Base-by-base conservation (phyloP, 2,797 vertebrate species). In the Xenentodon cancila region DNA sequence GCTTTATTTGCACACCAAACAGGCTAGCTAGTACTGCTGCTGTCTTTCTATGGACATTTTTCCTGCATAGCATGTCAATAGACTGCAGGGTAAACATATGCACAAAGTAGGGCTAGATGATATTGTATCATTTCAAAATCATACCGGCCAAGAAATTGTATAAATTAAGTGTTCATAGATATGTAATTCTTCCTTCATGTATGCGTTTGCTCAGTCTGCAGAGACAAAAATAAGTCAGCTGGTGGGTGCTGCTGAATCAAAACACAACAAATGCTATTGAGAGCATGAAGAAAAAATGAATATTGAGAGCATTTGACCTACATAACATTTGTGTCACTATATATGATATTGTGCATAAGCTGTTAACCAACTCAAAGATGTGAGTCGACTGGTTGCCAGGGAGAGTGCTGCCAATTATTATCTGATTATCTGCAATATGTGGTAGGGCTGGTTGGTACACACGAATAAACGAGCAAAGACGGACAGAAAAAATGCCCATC, bases 1-100 rank as follows among this genome's bases (percentile, higher is more conserved):
- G 88, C 55, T 71, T 45, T 95, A 91, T 95, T 94, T 94, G 92
- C 91, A 88, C 91, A 92, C 89, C 84, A 90, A 89, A 92, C 89
- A 84, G 85, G 81, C 79, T 79, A 79, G 87, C 85, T 84, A 79
- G 80, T 75, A 59, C 68, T 77, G 65, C 60, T 62, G 71, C 54
- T 64, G 52, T 67, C 67, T 55, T 66, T 68, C 78, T 81, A 51
- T 79, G 77, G 58, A 64, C 46, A 50, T 17, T 62, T 59, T 22
- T 68, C 32, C 51, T 73, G 56, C 73, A 77, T 62, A 17, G 58
- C 62, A 68, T 78, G 73, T 88, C 77, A 80, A 61, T 64, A 79
- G 50, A 80, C 64, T 64, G 20, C 43, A 68, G 17, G 32, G 25
- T 64, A 68, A 45, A 64, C 64, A 55, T 43, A 60, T 49, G n/a